Percentiles rank a stretch among this genome's conserved stretches.
phyloP scores from a whole-genome alignment of 1,140 invertebrate genomes.

The Anastrepha ludens region DNA sequence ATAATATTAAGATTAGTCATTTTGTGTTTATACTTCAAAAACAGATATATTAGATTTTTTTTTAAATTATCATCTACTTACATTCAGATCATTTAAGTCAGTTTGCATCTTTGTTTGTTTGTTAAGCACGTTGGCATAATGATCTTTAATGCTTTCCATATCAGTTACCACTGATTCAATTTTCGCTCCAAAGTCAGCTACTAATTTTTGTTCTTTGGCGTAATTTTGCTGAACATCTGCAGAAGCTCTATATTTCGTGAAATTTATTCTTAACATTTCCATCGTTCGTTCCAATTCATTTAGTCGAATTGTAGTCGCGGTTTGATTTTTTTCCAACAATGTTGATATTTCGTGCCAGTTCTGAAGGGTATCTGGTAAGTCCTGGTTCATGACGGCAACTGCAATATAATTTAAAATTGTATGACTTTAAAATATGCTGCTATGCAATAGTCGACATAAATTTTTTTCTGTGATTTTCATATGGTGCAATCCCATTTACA shows the following conservation, averaged over 20 bases:
- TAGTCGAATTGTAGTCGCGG: constrained; percentile 64
- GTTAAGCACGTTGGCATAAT: constrained; percentile 57
- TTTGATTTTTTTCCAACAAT: constrained; percentile 79
- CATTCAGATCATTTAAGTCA: background rate
- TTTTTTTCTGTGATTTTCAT: no score
- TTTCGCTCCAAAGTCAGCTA: constrained; percentile 72
- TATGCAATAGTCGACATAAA: no score
- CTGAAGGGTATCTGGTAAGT: constrained; percentile 78
- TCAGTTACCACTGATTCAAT: constrained; percentile 68
- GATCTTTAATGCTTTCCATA: constrained; percentile 69
- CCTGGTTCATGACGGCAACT: constrained; percentile 79
- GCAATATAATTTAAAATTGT: constrained; percentile 13
- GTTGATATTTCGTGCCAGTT: constrained; percentile 79
- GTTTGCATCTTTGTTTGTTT: background rate
- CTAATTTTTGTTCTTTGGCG: constrained; percentile 68
- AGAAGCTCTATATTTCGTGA: constrained; percentile 61
- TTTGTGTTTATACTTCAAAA: no score
- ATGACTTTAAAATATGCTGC: background rate
- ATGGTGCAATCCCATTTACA: no score
- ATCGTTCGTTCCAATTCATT: constrained; percentile 64
- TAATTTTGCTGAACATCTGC: constrained; percentile 65
- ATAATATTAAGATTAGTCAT: no score
- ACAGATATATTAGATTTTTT: no score
- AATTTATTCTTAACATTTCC: constrained; percentile 63
- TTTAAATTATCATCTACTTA: background rate